These are phyloP conservation scores for Ganaspis brasiliensis DNA, from an alignment of 2,888 invertebrate species.

Conservation along the genomic window DNA sequence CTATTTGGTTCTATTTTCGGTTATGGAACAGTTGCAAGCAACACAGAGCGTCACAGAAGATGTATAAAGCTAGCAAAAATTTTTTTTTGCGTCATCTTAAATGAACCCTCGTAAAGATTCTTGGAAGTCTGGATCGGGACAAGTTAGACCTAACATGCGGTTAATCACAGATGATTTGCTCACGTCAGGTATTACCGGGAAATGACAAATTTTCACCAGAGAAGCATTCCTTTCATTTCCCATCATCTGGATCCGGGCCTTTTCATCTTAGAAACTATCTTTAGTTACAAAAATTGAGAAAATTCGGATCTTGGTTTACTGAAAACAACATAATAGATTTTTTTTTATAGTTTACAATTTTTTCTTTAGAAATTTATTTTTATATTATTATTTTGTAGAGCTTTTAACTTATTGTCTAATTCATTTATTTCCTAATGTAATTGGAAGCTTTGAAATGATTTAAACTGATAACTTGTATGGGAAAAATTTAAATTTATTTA, in stretches of 20 bases:
- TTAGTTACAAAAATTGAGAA: not conserved
- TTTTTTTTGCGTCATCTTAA: conserved; percentile 53
- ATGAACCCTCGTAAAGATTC: conserved; percentile 62
- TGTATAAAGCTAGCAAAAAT: conserved; percentile 36
- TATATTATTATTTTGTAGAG: too few species aligned
- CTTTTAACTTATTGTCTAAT: too few species aligned
- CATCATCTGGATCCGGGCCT: not conserved
- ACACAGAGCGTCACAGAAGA: conserved; percentile 28
- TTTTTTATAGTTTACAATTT: too few species aligned
- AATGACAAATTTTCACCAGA: conserved; percentile 22
- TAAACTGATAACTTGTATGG: not conserved
- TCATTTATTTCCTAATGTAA: too few species aligned
- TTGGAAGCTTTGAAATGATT: too few species aligned
- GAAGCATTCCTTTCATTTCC: conserved; percentile 8
- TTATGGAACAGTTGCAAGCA: conserved; percentile 34
- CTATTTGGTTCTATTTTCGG: conserved; percentile 59
- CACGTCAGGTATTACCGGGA: conserved; percentile 34
- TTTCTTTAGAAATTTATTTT: too few species aligned
- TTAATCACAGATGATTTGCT: conserved; percentile 35
- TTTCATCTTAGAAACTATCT: conserved; percentile 7
- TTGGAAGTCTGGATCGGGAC: conserved; percentile 65
- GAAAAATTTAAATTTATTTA: not conserved
- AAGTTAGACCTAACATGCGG: conserved; percentile 48
- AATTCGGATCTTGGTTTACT: too few species aligned
- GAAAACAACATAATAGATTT: too few species aligned